These are phyloP conservation scores for Stenurella melanura DNA, from an alignment of 2,888 invertebrate species.

Conservation along the genomic window DNA sequence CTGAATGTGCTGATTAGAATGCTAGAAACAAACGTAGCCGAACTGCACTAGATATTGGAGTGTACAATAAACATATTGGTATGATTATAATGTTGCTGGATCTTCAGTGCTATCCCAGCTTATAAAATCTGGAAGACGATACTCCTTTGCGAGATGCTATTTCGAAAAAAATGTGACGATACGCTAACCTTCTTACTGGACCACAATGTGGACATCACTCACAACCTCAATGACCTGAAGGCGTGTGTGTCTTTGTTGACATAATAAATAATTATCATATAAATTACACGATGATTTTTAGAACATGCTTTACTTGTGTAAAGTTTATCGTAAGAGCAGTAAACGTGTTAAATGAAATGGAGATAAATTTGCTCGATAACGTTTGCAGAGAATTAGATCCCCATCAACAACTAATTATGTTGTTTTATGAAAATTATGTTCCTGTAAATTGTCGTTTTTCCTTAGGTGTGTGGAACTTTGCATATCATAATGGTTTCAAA, in stretches of 20 bases:
- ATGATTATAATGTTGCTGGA: no score
- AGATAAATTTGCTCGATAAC: constrained; percentile 85
- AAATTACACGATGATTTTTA: constrained; percentile 91
- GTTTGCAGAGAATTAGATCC: constrained; percentile 85
- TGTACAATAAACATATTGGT: no score
- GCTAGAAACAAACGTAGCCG: no score
- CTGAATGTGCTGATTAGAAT: no score
- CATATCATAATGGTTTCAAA: constrained; percentile 86
- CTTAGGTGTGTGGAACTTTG: constrained; percentile 96
- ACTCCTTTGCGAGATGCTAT: no score
- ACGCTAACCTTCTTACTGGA: no score
- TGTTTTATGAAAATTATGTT: constrained; percentile 92
- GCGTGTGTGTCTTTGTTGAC: constrained; percentile 84
- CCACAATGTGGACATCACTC: no score
- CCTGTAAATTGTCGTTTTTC: constrained; percentile 94
- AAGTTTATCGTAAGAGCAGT: constrained; percentile 89
- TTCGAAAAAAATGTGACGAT: no score
- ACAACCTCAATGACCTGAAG: constrained; percentile 84
- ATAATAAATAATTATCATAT: constrained; percentile 84
- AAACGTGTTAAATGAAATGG: constrained; percentile 91
- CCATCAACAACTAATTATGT: constrained; percentile 87
- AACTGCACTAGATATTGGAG: no score
- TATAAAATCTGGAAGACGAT: no score
- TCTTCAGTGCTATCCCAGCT: no score
- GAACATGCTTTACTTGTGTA: constrained; percentile 88